Percentiles rank a stretch among this genome's conserved stretches.
Evolutionary conservation across 2,113 vertebrate genomes (phyloP).

Genomic region (Trematocara marginatum): DNA sequence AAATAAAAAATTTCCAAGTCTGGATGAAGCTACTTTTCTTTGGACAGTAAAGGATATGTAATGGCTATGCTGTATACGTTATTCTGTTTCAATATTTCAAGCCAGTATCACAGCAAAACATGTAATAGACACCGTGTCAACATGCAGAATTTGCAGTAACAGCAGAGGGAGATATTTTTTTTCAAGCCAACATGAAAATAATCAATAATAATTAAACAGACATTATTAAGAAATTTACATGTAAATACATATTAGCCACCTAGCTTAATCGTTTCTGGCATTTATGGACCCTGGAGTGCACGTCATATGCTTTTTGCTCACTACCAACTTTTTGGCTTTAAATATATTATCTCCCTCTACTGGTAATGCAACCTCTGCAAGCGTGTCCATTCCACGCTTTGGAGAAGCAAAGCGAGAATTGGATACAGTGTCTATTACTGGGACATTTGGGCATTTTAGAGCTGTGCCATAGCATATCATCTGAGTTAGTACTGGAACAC

Average conservation of each 20-base stretch:
- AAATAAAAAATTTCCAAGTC: background rate
- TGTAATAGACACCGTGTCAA: background rate
- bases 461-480: background rate
- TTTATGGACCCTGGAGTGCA: background rate
- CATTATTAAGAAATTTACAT: background rate
- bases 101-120: background rate
- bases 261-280: background rate
- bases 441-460: background rate
- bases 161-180: background rate
- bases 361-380: background rate
- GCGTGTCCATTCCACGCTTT: background rate
- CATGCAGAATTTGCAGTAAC: background rate
- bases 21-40: background rate
- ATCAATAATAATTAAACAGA: background rate
- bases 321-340: background rate
- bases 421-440: background rate
- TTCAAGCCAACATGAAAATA: background rate
- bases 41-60: background rate
- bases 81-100: background rate
- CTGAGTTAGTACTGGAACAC: background rate
- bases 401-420: background rate
- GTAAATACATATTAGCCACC: background rate
- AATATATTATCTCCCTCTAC: background rate
- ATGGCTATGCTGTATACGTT: fast-evolving
- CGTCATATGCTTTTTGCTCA: background rate